Evolutionary conservation across 2,113 vertebrate genomes (phyloP).

Genomic region (Lophochroa leadbeateri): DNA sequence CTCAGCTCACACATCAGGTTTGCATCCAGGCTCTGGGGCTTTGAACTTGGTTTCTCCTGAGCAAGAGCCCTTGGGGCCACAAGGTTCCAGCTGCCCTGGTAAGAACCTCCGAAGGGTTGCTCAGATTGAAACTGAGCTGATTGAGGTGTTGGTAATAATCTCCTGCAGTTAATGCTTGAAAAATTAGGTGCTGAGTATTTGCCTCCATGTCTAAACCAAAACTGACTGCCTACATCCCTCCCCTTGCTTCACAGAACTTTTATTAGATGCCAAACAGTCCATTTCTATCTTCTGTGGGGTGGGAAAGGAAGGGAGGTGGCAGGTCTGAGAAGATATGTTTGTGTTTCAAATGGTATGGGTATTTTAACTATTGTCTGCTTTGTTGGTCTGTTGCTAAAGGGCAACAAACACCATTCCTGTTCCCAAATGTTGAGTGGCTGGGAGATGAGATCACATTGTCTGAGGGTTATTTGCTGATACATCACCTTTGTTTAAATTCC

Average conservation of each 20-base stretch:
- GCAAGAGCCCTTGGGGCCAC: neutral
- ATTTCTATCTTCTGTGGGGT: neutral
- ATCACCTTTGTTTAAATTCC: slow-evolving; percentile 54
- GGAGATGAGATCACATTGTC: slow-evolving; percentile 21
- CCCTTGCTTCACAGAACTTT: neutral
- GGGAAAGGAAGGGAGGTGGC: neutral
- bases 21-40: neutral
- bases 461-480: slow-evolving; percentile 27
- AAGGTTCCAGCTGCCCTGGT: neutral
- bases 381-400: neutral
- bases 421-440: slow-evolving; percentile 3
- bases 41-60: neutral
- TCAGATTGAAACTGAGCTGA: neutral
- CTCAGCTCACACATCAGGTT: neutral
- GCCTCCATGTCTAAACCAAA: neutral
- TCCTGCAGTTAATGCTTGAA: neutral
- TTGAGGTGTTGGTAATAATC: neutral
- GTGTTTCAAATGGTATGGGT: neutral
- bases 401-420: neutral
- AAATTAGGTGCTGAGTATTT: neutral
- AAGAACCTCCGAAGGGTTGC: neutral
- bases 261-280: neutral
- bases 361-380: neutral
- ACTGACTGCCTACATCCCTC: neutral
- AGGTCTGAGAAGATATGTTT: neutral